Percentiles rank a stretch among this genome's conserved stretches.
Conservation (phyloP, 2,888 invertebrate species). For the Timema cristinae region DNA sequence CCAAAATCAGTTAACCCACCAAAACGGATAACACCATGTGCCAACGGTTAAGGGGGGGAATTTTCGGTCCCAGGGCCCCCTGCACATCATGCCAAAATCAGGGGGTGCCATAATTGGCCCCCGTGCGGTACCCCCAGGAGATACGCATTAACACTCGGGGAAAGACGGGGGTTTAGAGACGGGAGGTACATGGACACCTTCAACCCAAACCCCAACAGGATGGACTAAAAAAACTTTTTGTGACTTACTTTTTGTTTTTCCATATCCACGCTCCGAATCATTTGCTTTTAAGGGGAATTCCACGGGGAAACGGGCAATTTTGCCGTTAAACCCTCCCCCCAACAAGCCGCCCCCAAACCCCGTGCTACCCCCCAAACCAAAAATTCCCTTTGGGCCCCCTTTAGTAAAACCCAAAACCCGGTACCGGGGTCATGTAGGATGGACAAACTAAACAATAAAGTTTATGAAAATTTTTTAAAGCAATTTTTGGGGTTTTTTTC, state of each 20-base stretch:
- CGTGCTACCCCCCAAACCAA: constrained; percentile 43
- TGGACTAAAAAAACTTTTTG: too few species aligned
- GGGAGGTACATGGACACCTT: too few species aligned
- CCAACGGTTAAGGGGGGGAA: too few species aligned
- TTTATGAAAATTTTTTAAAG: background rate
- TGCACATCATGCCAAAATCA: too few species aligned
- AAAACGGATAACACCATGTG: too few species aligned
- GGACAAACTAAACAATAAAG: constrained; percentile 28
- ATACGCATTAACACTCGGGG: too few species aligned
- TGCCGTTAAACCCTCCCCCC: constrained; percentile 45
- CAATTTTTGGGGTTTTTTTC: background rate
- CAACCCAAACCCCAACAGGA: too few species aligned
- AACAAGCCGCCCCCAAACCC: constrained; percentile 52
- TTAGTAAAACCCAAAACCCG: constrained; percentile 52
- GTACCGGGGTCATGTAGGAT: constrained; percentile 32
- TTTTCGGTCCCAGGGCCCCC: too few species aligned
- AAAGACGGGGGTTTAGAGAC: too few species aligned
- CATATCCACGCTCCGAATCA: constrained; percentile 49
- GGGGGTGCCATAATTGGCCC: too few species aligned
- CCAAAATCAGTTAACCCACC: too few species aligned
- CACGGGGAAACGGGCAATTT: constrained; percentile 53
- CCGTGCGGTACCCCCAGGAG: too few species aligned
- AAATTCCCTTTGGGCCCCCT: constrained; percentile 51
- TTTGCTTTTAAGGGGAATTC: constrained; percentile 52
- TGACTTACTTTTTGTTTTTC: constrained; percentile 35